These are phyloP conservation scores for Cataglyphis altisquamis DNA, from an alignment of 2,888 invertebrate species.

Conservation along the genomic window DNA sequence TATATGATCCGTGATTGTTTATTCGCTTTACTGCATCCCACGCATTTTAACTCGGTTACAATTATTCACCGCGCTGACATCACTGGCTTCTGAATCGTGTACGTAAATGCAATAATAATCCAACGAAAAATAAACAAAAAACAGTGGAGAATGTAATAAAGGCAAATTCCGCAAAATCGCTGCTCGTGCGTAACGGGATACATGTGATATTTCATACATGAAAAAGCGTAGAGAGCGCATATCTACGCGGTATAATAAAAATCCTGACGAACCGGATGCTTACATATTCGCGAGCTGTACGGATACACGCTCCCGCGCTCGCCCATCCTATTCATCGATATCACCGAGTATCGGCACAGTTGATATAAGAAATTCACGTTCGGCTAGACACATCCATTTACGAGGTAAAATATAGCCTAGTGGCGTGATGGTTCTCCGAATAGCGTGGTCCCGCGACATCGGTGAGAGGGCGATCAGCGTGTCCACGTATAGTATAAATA, in stretches of 20 bases:
- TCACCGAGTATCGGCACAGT: slow-evolving; percentile 64
- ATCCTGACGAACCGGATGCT: slow-evolving; percentile 38
- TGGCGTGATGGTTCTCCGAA: slow-evolving; percentile 66
- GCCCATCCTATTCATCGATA: slow-evolving; percentile 36
- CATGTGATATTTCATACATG: slow-evolving; percentile 40
- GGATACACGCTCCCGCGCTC: slow-evolving; percentile 49
- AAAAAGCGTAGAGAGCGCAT: slow-evolving; percentile 39
- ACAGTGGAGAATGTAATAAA: slow-evolving; percentile 23
- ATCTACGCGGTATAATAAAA: slow-evolving; percentile 52
- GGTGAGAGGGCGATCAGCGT: neutral
- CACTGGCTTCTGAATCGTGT: slow-evolving; percentile 6
- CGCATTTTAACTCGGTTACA: slow-evolving; percentile 27
- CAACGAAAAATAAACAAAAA: slow-evolving; percentile 22
- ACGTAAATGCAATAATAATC: slow-evolving; percentile 22
- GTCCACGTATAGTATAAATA: slow-evolving; percentile 14
- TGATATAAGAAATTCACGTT: slow-evolving; percentile 66
- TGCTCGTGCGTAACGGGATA: slow-evolving; percentile 13
- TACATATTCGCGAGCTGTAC: slow-evolving; percentile 37
- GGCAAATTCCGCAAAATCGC: slow-evolving; percentile 2
- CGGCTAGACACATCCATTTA: slow-evolving; percentile 68
- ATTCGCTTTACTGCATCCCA: slow-evolving; percentile 18
- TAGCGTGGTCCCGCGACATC: slow-evolving; percentile 46
- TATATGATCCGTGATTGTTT: slow-evolving; percentile 7
- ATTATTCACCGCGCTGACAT: neutral
- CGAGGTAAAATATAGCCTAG: slow-evolving; percentile 64